A percentile compares a stretch with the other conserved stretches of the same genome.
These are phyloP conservation scores for Moxostoma hubbsi DNA, from an alignment of 2,797 vertebrate genomes.

Conservation along the genomic window DNA sequence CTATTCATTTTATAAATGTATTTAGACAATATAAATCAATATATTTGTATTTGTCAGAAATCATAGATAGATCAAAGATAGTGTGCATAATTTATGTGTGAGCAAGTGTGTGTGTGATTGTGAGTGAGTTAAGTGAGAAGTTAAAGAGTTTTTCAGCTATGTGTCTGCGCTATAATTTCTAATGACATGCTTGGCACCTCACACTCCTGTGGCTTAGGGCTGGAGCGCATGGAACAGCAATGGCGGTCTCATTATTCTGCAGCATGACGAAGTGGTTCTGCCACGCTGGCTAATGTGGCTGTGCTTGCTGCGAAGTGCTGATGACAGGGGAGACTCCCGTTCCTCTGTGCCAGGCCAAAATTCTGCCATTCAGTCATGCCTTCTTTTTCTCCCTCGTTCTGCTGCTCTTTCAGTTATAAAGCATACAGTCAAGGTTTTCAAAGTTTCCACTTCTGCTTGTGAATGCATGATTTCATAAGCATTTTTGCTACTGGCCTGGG, in stretches of 20 bases:
- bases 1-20: background rate
- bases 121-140: conserved; percentile 8
- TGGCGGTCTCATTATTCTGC: conserved; percentile 40
- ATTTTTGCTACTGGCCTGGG: conserved; percentile 37
- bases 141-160: conserved; percentile 1
- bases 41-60: background rate
- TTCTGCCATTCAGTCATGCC: conserved; percentile 40
- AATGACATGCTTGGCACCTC: conserved; percentile 35
- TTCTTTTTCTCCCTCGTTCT: conserved; percentile 25
- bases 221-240: conserved; percentile 16
- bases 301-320: conserved; percentile 46
- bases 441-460: conserved; percentile 33
- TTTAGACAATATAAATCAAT: background rate
- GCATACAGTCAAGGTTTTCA: conserved; percentile 40
- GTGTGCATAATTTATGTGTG: background rate
- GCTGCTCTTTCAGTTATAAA: conserved; percentile 44
- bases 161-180: conserved; percentile 25
- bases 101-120: conserved; percentile 2
- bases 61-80: background rate
- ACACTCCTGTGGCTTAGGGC: background rate
- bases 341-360: conserved; percentile 14
- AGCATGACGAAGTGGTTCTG: conserved; percentile 48
- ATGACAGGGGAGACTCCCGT: conserved; percentile 36
- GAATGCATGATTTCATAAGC: conserved; percentile 33
- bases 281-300: conserved; percentile 45